These are phyloP conservation scores for Emydoidea blandingii DNA, from an alignment of 2,797 vertebrate genomes.

Conservation along the genomic window DNA sequence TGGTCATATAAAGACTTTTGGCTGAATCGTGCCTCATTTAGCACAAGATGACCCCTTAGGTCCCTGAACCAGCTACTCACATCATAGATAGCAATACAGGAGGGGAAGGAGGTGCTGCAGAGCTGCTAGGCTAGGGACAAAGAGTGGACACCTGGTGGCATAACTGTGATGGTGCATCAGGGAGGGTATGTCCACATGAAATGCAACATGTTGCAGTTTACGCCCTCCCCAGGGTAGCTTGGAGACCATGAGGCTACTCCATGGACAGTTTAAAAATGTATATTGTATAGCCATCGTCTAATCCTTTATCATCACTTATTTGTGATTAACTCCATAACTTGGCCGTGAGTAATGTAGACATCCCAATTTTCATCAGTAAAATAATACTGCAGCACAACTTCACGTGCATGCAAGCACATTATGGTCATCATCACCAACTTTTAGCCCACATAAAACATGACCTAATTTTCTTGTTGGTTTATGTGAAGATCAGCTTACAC, in stretches of 20 bases:
- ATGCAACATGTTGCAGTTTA: background rate
- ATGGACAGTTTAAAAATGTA: background rate
- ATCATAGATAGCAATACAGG: background rate
- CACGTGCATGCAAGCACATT: background rate
- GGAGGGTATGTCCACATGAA: too few species aligned
- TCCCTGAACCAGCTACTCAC: background rate
- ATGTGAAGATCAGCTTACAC: background rate
- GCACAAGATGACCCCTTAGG: background rate
- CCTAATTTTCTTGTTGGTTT: background rate
- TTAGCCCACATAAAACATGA: background rate
- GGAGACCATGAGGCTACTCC: background rate
- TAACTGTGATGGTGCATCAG: too few species aligned
- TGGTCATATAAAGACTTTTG: background rate
- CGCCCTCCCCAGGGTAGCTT: background rate
- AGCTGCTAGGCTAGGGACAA: background rate
- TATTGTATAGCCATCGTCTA: background rate
- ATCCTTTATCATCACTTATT: background rate
- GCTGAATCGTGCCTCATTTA: background rate
- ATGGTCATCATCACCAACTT: fast-evolving
- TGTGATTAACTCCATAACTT: background rate
- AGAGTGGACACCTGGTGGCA: background rate
- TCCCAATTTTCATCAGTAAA: background rate
- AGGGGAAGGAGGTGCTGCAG: background rate
- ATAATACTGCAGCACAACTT: background rate
- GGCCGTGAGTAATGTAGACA: background rate